Base-by-base conservation (phyloP, 1,140 invertebrate genomes). In the Helicoverpa zea region DNA sequence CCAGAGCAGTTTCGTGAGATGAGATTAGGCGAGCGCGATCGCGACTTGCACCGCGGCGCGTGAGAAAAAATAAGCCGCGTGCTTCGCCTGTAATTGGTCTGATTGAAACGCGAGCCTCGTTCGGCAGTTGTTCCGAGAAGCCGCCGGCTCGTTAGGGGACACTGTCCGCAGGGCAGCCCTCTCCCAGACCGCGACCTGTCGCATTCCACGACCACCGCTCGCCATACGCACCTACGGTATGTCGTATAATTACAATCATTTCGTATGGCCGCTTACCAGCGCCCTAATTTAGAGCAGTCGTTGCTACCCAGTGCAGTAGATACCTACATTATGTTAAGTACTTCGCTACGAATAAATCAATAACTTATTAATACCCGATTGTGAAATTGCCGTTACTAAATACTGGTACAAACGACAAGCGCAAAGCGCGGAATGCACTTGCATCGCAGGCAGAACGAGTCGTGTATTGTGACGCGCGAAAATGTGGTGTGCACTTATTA, bases 41-140 rank as follows among this genome's bases (percentile, higher is more conserved):
- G 75, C 74, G 73, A 43, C 49, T 83, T 78, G 84, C 75, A 82
- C 75, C 64, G 85, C 84, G 84, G 87, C 68, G 87, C 90, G 90
- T 92, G 92, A 91, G 93, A 93, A 93, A 93, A 82, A 93, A 91
- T 91, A 90, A 88, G 86, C 91, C 81, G 88, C 88, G 83, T 87
- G 88, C 87, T 89, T 88, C 87, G 87, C 70, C 90, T 90, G 91
- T 95, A 95, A 95, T 95, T 94, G 94, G 92, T 89, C 89, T 92
- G 91, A 94, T 95, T 94, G 92, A 92, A 94, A 92, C 90, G 92
- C 92, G 91, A 85, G 86, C 85, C 87, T 91, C 90, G 89, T 91
- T 89, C 89, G 87, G 85, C 85, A 85, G 80, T 83, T 82, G 82
- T 92, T 92, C 92, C 88, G 84, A 92, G 92, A 92, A 94, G 86